Conservation (phyloP, 1,140 invertebrate species). For the Neodiprion fabricii region DNA sequence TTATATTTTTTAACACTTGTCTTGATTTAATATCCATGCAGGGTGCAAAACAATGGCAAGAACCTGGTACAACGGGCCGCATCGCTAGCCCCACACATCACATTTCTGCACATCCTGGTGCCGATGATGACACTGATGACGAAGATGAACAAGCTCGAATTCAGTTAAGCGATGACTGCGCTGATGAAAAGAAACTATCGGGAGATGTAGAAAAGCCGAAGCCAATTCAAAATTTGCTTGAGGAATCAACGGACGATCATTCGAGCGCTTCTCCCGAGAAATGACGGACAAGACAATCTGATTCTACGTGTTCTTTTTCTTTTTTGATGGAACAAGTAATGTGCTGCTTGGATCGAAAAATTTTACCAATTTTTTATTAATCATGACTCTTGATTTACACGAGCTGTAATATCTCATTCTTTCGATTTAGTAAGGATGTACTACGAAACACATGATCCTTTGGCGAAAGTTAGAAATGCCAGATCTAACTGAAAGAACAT, state of each 20-base stretch:
- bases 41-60: slow-evolving; percentile 58
- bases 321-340: no score
- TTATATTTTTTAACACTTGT: neutral
- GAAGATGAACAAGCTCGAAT: slow-evolving; percentile 51
- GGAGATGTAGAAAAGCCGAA: neutral
- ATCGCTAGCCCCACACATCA: slow-evolving; percentile 45
- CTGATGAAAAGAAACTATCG: slow-evolving; percentile 22
- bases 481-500: no score
- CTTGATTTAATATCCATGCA: neutral
- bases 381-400: no score
- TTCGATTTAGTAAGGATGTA: no score
- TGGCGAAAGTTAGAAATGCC: no score
- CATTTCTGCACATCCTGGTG: slow-evolving; percentile 66
- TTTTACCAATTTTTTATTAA: no score
- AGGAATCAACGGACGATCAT: slow-evolving; percentile 36
- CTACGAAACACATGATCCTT: no score
- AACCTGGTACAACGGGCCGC: slow-evolving; percentile 56
- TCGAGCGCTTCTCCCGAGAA: no score
- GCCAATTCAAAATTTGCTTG: slow-evolving; percentile 49
- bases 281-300: no score
- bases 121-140: slow-evolving; percentile 61
- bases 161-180: neutral
- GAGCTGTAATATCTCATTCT: no score
- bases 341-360: no score
- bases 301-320: no score